phyloP scores from a whole-genome alignment of 1,140 invertebrate species.

The Acromyrmex charruanus region DNA sequence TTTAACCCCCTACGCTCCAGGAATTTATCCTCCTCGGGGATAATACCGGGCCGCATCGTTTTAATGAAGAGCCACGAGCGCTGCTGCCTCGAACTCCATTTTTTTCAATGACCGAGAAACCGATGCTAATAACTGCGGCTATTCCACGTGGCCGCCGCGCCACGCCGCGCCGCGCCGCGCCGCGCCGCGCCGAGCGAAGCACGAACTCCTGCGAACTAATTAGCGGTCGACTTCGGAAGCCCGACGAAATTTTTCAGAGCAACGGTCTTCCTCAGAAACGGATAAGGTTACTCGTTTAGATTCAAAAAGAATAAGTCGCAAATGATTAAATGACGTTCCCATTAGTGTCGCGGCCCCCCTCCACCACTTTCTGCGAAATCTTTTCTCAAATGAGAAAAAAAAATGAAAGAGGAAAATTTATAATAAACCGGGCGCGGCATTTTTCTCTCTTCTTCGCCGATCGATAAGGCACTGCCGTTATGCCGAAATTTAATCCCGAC shows the following conservation, averaged over 20 bases:
- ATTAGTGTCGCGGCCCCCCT: neutral
- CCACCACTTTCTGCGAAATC: neutral
- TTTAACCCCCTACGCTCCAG: slow-evolving; percentile 16
- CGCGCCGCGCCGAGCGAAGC: neutral
- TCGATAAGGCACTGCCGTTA: slow-evolving; percentile 36
- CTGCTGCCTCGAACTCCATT: slow-evolving; percentile 30
- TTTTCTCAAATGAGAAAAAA: neutral
- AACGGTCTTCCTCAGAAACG: neutral
- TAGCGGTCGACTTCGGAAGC: slow-evolving; percentile 16
- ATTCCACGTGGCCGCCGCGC: neutral
- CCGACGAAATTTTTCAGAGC: slow-evolving; percentile 11
- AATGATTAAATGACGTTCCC: neutral
- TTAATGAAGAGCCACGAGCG: slow-evolving; percentile 57
- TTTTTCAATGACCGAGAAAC: slow-evolving; percentile 38
- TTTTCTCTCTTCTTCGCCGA: slow-evolving; percentile 30
- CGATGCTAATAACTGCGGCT: slow-evolving; percentile 35
- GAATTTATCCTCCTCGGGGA: slow-evolving; percentile 48
- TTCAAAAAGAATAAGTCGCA: neutral
- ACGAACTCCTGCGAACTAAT: slow-evolving; percentile 8
- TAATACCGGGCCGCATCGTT: slow-evolving; percentile 45
- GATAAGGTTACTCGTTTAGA: neutral
- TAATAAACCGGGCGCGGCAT: slow-evolving; percentile 36
- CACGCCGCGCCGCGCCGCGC: neutral
- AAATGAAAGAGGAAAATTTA: slow-evolving; percentile 16
- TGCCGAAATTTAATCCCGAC: slow-evolving; percentile 47